Base-by-base conservation (phyloP, 2,888 invertebrate species). In the Lottia scabra region DNA sequence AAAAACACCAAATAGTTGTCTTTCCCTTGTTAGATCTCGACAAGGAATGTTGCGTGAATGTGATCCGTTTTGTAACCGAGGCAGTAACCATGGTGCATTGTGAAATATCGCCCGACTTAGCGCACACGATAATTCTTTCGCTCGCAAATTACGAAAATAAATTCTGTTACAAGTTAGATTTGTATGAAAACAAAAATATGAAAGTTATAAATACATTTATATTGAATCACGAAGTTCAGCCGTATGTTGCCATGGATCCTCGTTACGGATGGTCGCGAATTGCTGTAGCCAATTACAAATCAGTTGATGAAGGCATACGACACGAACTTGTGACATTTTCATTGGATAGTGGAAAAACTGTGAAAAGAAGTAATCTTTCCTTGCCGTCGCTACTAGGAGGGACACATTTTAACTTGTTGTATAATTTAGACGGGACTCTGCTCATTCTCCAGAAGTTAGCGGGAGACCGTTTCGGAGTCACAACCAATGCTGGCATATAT, bases 51-150 rank as follows among this genome's bases (percentile, higher is more conserved):
- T 65, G 74, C 4, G 19, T 77, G 19, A 74, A 74, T 2, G 66
- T 71, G 15, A 65, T 80, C 10, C 56, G 65, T 10, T 64, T 77
- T 12, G 76, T 76, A 19, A 72, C 62, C 19, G 66, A 70, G 30
- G 77, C 77, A 71, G 75, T 80, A 78, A 76, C 80, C 0, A 68
- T 80, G 43, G 77, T 80, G 26, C 71, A 78, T 56, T 77, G 80
- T 62, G 70, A 73, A 43, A 71, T 80, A 26, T 77, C 77, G 12
- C 80, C 80, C 0, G 80, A 80, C 48, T 70, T 73, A 6, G 70
- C 72, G n/a, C 64, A 63, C 23, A 72, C 76, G 0, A 72, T 75
- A 45, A 66, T 80, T n/a, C 63, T 80, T 56, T 78, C 77, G 45
- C 78, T 74, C 63, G 73, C 73, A 0, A 67, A 70, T 27, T 68